Percentiles rank a stretch among this genome's conserved stretches.
phyloP scores from a whole-genome alignment of 30 jellyfish, hydroid and myxozoan species.

The Catostylus mosaicus region DNA sequence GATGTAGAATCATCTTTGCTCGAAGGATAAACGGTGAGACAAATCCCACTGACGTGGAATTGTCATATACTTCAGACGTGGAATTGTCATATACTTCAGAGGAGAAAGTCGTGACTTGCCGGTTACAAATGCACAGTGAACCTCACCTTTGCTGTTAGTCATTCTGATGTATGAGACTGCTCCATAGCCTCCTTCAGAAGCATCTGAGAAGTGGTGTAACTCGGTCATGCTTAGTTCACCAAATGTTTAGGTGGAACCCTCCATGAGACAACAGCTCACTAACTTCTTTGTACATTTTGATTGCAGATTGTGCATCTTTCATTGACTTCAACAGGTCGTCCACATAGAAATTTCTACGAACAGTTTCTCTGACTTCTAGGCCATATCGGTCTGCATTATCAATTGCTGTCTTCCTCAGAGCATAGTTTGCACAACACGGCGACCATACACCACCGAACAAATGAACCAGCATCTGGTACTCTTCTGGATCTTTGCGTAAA shows the following conservation, averaged over 20 bases:
- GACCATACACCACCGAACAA: conserved; percentile 57
- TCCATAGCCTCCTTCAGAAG: conserved; percentile 26
- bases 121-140: conserved; percentile 1
- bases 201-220: too few species aligned
- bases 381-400: conserved; percentile 31
- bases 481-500: conserved; percentile 1
- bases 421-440: conserved; percentile 63
- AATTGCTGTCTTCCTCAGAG: conserved; percentile 48
- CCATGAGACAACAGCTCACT: conserved; percentile 17
- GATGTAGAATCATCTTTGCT: conserved; percentile 50
- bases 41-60: conserved; percentile 60
- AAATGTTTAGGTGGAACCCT: conserved; percentile 57
- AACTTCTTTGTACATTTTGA: neutral
- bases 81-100: too few species aligned
- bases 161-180: conserved; percentile 45
- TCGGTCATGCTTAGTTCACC: conserved; percentile 1
- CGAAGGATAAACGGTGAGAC: conserved; percentile 39
- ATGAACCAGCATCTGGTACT: conserved; percentile 69
- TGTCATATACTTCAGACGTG: conserved; percentile 30
- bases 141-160: conserved; percentile 38
- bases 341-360: conserved; percentile 54
- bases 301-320: conserved; percentile 19
- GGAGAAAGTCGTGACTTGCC: too few species aligned
- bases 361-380: conserved; percentile 9
- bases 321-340: conserved; percentile 54